phyloP scores from a whole-genome alignment of 2,113 vertebrate genomes.

The Sinocyclocheilus maitianheensis region DNA sequence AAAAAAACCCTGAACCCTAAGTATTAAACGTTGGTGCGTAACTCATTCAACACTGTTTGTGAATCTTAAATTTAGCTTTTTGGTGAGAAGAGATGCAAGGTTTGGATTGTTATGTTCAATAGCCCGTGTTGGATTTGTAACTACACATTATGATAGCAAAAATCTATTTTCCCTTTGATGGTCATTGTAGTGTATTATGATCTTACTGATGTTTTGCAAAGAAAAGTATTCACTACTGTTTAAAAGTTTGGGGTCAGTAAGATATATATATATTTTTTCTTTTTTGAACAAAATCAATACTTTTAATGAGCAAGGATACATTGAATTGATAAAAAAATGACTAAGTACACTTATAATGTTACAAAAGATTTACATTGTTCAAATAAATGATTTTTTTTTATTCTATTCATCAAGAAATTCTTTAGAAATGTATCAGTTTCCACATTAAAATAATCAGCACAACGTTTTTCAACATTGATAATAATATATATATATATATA shows the following conservation, averaged over 20 bases:
- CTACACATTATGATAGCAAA: no score
- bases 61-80: not conserved
- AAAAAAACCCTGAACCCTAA: not conserved
- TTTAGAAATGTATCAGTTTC: not conserved
- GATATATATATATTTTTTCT: not conserved
- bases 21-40: not conserved
- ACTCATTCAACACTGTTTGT: not conserved
- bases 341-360: not conserved
- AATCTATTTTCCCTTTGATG: not conserved
- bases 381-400: not conserved
- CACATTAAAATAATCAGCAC: not conserved
- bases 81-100: not conserved
- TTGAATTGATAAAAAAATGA: not conserved
- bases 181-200: not conserved
- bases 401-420: not conserved
- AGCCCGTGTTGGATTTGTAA: no score
- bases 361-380: not conserved
- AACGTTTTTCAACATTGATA: not conserved
- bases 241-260: not conserved
- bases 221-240: not conserved
- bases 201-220: not conserved
- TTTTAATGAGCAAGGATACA: not conserved
- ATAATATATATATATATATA: no score
- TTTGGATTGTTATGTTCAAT: not conserved
- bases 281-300: not conserved